Evolutionary conservation across 2,888 invertebrate genomes (phyloP).

Genomic region (Heliconius cydno): DNA sequence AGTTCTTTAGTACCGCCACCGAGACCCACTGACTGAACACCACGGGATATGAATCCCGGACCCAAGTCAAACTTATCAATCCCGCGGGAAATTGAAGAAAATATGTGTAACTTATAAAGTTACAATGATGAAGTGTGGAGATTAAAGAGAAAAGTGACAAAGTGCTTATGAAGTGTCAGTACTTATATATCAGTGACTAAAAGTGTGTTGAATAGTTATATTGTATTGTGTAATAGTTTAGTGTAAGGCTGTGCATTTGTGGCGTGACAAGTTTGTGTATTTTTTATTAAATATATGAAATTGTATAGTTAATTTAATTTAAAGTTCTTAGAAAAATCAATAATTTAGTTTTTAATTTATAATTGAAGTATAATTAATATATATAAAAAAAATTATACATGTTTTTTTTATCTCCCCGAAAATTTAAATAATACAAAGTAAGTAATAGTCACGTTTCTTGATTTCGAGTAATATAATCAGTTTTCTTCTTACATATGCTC

Average conservation of each 20-base stretch:
- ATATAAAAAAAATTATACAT: neutral
- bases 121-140: neutral
- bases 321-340: neutral
- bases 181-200: neutral
- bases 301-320: neutral
- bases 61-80: neutral
- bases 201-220: neutral
- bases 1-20: slow-evolving; percentile 54
- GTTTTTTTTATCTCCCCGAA: neutral
- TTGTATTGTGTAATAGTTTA: slow-evolving; percentile 1
- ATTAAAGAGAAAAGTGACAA: slow-evolving; percentile 6
- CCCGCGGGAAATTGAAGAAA: neutral
- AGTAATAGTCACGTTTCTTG: neutral
- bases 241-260: neutral
- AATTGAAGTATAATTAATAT: slow-evolving; percentile 1
- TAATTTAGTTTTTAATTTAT: neutral
- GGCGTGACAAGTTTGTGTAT: neutral
- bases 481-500: neutral
- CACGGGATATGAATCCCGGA: slow-evolving; percentile 3
- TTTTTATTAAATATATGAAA: neutral
- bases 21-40: slow-evolving; percentile 38
- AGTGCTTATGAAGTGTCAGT: slow-evolving; percentile 1
- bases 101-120: neutral
- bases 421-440: neutral
- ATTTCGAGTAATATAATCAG: neutral